A percentile compares a stretch with the other conserved stretches of the same genome.
phyloP scores from a whole-genome alignment of 2,888 invertebrate species.

The Calameuta pallipes region DNA sequence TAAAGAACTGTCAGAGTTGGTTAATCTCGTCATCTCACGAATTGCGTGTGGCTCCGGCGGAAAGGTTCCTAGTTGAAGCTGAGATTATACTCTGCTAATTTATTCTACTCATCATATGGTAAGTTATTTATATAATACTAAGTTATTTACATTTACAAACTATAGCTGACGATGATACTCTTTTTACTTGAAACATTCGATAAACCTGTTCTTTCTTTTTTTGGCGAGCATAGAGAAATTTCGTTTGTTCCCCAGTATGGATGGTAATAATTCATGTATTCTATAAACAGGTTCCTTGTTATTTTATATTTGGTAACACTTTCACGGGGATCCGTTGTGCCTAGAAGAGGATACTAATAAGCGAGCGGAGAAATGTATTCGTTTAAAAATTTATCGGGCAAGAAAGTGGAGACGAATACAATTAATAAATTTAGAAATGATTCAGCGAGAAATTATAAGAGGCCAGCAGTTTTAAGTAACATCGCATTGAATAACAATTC shows the following conservation, averaged over 20 bases:
- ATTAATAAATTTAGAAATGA: not conserved
- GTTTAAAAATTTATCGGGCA: not conserved
- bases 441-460: not conserved
- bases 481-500: not conserved
- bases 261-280: not conserved
- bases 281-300: not conserved
- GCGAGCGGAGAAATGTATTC: not conserved
- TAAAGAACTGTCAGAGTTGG: not conserved
- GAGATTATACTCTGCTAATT: not conserved
- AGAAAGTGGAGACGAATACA: not conserved
- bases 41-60: not conserved
- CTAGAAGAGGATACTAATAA: not conserved
- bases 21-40: not conserved
- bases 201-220: not conserved
- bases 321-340: not conserved
- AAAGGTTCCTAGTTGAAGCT: not conserved
- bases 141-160: not conserved
- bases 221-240: not conserved
- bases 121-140: not conserved
- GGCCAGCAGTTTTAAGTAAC: not conserved
- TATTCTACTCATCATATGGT: not conserved
- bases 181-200: not conserved
- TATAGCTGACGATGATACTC: not conserved
- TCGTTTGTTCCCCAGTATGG: not conserved
- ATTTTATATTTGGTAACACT: not conserved